phyloP scores from a whole-genome alignment of 2,113 vertebrate species.

The Percina caprodes region DNA sequence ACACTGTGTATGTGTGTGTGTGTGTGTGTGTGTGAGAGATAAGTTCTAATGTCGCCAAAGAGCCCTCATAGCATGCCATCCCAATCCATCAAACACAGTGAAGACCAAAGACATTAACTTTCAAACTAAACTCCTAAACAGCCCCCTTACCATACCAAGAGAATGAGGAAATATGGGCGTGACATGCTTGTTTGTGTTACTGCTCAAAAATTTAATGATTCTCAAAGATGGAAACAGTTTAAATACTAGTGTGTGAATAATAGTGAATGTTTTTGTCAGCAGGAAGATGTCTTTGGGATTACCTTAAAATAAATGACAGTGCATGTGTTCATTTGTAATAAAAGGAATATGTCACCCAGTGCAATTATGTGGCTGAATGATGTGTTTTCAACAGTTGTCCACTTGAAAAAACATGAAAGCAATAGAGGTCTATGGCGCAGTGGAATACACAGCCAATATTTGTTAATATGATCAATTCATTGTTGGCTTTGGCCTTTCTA shows the following conservation, averaged over 20 bases:
- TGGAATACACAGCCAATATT: background rate
- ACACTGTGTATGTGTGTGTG: slow-evolving; percentile 14
- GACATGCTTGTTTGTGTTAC: slow-evolving; percentile 29
- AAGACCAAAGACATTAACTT: slow-evolving; percentile 36
- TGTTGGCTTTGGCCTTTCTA: background rate
- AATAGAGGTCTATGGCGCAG: background rate
- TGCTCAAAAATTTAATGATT: slow-evolving; percentile 2
- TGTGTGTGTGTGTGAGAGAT: slow-evolving; percentile 14
- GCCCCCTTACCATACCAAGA: slow-evolving; percentile 26
- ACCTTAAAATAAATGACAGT: slow-evolving; percentile 1
- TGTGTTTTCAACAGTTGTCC: background rate
- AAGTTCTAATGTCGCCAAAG: slow-evolving; percentile 63
- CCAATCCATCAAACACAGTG: slow-evolving; percentile 53
- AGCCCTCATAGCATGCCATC: slow-evolving; percentile 49
- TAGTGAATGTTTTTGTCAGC: slow-evolving; percentile 5
- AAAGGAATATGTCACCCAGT: background rate
- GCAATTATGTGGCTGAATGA: too few species aligned
- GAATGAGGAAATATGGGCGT: slow-evolving; percentile 39
- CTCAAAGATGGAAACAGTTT: slow-evolving; percentile 2
- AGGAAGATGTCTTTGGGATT: background rate
- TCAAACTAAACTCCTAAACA: slow-evolving; percentile 40
- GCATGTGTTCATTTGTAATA: background rate
- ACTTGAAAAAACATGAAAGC: too few species aligned
- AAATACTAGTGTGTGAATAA: background rate
- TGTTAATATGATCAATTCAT: background rate